These are phyloP conservation scores for Crotalus tigris DNA, from an alignment of 2,113 vertebrate genomes.

Conservation along the genomic window DNA sequence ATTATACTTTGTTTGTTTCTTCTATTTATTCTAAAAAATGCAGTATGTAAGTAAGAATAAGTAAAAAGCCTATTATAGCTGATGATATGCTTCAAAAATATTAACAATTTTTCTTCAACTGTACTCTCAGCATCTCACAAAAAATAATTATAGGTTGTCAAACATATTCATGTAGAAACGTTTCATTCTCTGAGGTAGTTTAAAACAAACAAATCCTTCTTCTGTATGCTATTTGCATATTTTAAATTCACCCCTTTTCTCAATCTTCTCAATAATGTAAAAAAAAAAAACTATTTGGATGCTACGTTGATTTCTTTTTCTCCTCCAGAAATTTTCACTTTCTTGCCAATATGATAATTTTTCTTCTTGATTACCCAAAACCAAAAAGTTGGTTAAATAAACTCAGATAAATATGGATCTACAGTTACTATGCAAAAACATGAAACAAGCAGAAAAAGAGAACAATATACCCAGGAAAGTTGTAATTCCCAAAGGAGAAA, in stretches of 20 bases:
- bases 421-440: not conserved
- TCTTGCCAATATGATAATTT: not conserved
- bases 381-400: not conserved
- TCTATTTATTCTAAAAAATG: not conserved
- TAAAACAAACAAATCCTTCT: constrained; percentile 33
- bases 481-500: not conserved
- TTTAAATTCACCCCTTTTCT: not conserved
- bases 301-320: not conserved
- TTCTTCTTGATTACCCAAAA: not conserved
- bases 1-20: not conserved
- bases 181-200: constrained; percentile 8
- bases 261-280: not conserved
- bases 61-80: constrained; percentile 4
- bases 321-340: not conserved
- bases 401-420: not conserved
- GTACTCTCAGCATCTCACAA: constrained; percentile 10
- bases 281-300: not conserved
- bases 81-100: constrained; percentile 17
- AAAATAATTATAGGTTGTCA: constrained; percentile 32
- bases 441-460: not conserved
- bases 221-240: constrained; percentile 22
- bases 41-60: not conserved
- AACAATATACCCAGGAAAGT: not conserved
- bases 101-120: constrained; percentile 2
- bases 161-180: constrained; percentile 13